Evolutionary conservation across 2,888 invertebrate species (phyloP).

Genomic region (Micropterix aruncella): DNA sequence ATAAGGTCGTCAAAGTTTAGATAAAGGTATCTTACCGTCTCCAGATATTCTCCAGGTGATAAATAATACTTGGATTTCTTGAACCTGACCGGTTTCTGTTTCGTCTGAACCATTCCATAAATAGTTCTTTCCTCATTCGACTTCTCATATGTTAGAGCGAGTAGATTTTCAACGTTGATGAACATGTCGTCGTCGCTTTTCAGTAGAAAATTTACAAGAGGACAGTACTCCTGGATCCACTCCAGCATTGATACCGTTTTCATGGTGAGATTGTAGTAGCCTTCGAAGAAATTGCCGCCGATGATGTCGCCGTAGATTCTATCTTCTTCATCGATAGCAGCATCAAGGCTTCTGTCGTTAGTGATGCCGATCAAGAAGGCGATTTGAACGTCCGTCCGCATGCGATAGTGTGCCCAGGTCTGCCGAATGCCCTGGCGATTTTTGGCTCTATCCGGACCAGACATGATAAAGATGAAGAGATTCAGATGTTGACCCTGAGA

Average conservation of each 20-base stretch:
- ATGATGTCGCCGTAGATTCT: conserved; percentile 29
- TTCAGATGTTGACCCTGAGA: conserved; percentile 11
- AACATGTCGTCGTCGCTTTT: conserved; percentile 88
- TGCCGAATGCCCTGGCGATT: conserved; percentile 26
- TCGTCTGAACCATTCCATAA: conserved; percentile 68
- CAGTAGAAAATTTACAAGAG: conserved; percentile 56
- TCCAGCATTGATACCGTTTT: conserved; percentile 74
- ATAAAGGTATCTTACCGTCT: too few relatives aligned
- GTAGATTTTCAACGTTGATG: conserved; percentile 62
- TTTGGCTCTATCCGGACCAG: conserved; percentile 22
- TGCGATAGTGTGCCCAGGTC: conserved; percentile 27
- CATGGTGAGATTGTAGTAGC: conserved; percentile 69
- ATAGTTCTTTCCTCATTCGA: conserved; percentile 52
- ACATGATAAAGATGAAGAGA: conserved; percentile 22
- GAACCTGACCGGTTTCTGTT: conserved; percentile 76
- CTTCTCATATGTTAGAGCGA: conserved; percentile 45
- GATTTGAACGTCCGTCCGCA: conserved; percentile 21
- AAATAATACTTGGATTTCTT: conserved; percentile 82
- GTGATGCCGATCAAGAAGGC: conserved; percentile 16
- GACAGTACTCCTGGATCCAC: conserved; percentile 68
- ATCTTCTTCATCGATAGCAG: conserved; percentile 19
- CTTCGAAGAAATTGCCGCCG: conserved; percentile 52
- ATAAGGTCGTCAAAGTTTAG: too few relatives aligned
- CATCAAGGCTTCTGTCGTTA: neutral
- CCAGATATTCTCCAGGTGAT: conserved; percentile 51